Conservation (phyloP, 2,113 vertebrate genomes). For the Callipepla californica region DNA sequence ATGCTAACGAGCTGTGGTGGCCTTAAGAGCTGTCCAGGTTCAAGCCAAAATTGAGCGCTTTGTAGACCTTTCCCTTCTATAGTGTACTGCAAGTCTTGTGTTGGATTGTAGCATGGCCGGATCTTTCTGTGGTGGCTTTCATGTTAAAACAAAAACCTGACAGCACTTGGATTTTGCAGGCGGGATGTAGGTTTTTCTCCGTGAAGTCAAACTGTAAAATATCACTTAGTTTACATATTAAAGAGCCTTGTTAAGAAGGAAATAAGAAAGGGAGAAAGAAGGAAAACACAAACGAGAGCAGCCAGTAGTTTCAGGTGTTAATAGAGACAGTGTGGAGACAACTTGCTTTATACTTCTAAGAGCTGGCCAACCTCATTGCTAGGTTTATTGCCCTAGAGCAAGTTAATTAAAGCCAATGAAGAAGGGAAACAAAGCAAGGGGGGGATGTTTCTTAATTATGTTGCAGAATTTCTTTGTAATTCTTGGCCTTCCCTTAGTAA, state of each 20-base stretch:
- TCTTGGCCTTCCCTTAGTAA: background rate
- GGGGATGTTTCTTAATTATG: background rate
- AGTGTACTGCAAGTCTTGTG: background rate
- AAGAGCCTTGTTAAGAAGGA: background rate
- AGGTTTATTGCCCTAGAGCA: background rate
- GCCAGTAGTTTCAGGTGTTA: background rate
- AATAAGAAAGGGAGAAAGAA: background rate
- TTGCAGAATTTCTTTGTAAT: constrained; percentile 3
- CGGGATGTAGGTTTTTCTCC: background rate
- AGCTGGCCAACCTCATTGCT: background rate
- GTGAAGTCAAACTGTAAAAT: background rate
- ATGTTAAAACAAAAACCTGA: background rate
- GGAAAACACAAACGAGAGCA: background rate
- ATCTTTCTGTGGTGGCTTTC: background rate
- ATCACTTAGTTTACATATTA: background rate
- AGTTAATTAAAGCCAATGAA: constrained; percentile 27
- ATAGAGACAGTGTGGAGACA: background rate
- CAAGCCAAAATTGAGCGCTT: background rate
- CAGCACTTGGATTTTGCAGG: background rate
- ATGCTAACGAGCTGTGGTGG: no score
- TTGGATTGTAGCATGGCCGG: background rate
- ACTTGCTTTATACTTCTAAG: background rate
- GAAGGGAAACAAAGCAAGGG: background rate
- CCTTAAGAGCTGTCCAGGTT: background rate
- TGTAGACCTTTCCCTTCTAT: background rate